Evolutionary conservation across 35 echinoderm and acorn worm genomes (phyloP).

Genomic region (Chiridota heheva): DNA sequence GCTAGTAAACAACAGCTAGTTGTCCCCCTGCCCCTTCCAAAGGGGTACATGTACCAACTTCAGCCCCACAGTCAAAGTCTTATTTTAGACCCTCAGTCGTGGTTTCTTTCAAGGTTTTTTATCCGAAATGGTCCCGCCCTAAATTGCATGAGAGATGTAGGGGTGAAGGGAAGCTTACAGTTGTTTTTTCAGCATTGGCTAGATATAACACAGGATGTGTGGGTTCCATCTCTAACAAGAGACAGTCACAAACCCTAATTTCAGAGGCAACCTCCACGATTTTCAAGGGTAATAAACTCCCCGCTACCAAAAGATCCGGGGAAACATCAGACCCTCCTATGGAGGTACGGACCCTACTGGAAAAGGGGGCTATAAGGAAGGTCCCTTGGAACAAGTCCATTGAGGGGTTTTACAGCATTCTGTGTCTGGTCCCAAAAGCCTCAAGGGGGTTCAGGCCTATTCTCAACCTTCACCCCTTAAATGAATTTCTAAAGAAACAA

Average conservation of each 20-base stretch:
- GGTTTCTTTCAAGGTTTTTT: background rate
- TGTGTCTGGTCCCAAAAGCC: slow-evolving; percentile 6
- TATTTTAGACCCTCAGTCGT: background rate
- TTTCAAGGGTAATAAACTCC: background rate
- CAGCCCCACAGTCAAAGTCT: background rate
- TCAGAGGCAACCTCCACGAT: background rate
- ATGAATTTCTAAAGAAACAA: background rate
- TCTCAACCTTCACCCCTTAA: slow-evolving; percentile 12
- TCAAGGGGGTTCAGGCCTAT: slow-evolving; percentile 15
- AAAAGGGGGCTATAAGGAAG: background rate
- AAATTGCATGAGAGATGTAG: background rate
- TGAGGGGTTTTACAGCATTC: background rate
- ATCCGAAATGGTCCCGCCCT: background rate
- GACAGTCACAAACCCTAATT: background rate
- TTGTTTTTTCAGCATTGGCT: background rate
- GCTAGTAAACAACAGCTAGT: background rate
- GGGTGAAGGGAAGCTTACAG: background rate
- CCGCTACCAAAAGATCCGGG: background rate
- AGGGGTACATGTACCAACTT: background rate
- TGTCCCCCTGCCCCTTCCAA: background rate
- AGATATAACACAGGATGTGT: background rate
- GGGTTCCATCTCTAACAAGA: background rate
- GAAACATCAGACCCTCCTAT: background rate
- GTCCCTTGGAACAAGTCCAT: background rate
- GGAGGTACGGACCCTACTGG: background rate